Evolutionary conservation across 2,888 invertebrate genomes (phyloP).

Genomic region (Brachyopa scutellaris): DNA sequence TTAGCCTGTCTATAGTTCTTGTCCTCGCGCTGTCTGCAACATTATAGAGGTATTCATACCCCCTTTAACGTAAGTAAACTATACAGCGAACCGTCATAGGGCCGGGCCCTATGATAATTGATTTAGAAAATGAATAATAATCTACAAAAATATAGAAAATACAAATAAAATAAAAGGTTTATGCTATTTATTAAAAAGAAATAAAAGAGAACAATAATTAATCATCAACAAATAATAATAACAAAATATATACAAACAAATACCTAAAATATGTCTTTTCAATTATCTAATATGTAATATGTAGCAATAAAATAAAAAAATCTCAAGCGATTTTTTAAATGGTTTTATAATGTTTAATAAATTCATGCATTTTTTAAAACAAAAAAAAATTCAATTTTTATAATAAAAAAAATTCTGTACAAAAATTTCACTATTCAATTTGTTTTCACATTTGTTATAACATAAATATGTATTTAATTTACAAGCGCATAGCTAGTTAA

Average conservation of each 20-base stretch:
- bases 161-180: too few relatives aligned
- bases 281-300: neutral
- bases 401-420: neutral
- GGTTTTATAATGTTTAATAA: slow-evolving; percentile 1
- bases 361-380: neutral
- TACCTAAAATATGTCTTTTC: slow-evolving; percentile 52
- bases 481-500: slow-evolving; percentile 38
- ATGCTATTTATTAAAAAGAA: slow-evolving; percentile 36
- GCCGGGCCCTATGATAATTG: too few relatives aligned
- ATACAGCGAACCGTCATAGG: too few relatives aligned
- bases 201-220: neutral
- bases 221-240: neutral
- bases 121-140: neutral
- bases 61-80: too few relatives aligned
- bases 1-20: too few relatives aligned
- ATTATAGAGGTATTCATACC: too few relatives aligned
- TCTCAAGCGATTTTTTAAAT: slow-evolving; percentile 6
- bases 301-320: neutral
- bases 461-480: too few relatives aligned
- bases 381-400: neutral
- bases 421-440: slow-evolving; percentile 24
- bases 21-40: too few relatives aligned
- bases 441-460: slow-evolving; percentile 6
- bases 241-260: slow-evolving; percentile 19
- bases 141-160: neutral